Base-by-base conservation (phyloP, 1,140 invertebrate species). In the Anthonomus grandis region DNA sequence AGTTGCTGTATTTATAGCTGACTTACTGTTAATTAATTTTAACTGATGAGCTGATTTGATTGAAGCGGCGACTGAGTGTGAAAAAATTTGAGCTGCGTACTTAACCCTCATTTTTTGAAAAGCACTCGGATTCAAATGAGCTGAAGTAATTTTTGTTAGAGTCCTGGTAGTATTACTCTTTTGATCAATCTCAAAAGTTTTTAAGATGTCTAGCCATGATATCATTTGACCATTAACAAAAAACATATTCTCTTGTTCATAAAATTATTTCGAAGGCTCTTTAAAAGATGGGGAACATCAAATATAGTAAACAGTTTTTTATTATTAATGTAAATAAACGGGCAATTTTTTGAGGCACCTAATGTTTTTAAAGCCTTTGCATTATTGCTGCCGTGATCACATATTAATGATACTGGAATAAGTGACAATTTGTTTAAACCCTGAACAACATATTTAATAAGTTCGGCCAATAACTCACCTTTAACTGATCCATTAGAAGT, bases 91-190 rank as follows among this genome's bases (percentile, higher is more conserved):
- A 3, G 48, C 57, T 2, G 67, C 67, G 17, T 64, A 50, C 46
- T 62, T 62, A 13, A 67, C 65, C 46, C 57, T 64, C 67, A 69
- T 67, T 62, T 67, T 66, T 59, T 69, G 59, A 54, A 69, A 69
- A 25, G 17, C 37, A 47, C 63, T 68, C 12, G 67, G 69, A 27
- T 67, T 59, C 0, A 67, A 34, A 53, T 70, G 69, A 22, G 37
- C 48, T 44, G 62, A 56, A 3, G 25, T 59, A 12, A 70, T 15
- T 55, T 67, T 65, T 42, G 37, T 44, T 34, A 63, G 47, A 9
- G 56, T 27, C 49, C 42, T 60, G 45, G 62, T 53, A 27, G 47
- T 59, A 10, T 2, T 41, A 52, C 53, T 63, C 6, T 15, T 24
- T 48, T 27, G 23, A 24, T 63, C 61, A 17, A 57, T 9, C 15